Evolutionary conservation across 2,797 vertebrate species (phyloP), one percentile per base, ranked within the genome.

Genomic region (Fistularia commersonii): DNA sequence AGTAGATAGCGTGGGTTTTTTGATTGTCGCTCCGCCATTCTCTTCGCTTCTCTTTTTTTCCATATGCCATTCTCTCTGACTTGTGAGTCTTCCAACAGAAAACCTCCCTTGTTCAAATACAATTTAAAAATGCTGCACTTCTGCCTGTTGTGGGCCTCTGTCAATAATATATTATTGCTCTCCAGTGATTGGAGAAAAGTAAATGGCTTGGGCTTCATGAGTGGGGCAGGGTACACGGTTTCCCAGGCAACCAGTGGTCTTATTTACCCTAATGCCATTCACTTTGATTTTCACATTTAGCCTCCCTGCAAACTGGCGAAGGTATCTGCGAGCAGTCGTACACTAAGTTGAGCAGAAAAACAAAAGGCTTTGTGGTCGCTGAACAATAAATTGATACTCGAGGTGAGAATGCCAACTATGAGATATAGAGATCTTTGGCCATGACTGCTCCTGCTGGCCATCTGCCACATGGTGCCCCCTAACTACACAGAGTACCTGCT

Each of bases 271-370:
- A 90, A 89, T 90, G 88, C 88, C 89, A 90, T 89, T 91, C 89
- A 84, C 86, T 91, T 91, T 90, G 90, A 92, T 92, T 91, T 90
- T 90, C 84, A 87, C 88, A 88, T 91, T 88, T 84, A 88, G 83
- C 77, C 82, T 80, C 66, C 61, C 67, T 62, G 84, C 79, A 76
- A 82, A 76, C 64, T 67, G 51, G 74, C 78, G 72, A 67, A 64
- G 61, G 58, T 66, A 73, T 60, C 64, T 71, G 51, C 50, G 79
- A 76, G 74, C 65, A 49, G 41, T 65, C 44, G 42, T 77, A 76
- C 69, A 79, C 72, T 81, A 65, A 57, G 65, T 46, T 49, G 47
- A 68, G 61, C 57, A 74, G 79, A 74, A 70, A 67, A 64, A 62
- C 54, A 55, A 47, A 32, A 48, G 45, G 38, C 49, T 6, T 31